Evolutionary conservation across 1,140 invertebrate genomes (phyloP).

Genomic region (Harpegnathos saltator): DNA sequence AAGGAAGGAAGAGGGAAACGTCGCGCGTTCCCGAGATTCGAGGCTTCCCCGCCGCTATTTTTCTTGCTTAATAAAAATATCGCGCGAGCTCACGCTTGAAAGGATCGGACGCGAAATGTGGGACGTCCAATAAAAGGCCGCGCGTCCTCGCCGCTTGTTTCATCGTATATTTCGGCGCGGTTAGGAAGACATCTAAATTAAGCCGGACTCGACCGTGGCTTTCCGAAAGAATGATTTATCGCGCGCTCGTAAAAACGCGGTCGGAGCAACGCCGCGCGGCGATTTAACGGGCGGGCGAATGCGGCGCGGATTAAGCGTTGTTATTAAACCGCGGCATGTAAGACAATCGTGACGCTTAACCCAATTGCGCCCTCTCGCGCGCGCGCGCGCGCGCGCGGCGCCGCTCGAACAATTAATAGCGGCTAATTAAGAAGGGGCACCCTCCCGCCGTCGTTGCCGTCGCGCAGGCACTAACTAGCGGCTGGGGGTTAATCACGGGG

Average conservation of each 20-base stretch:
- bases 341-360: slow-evolving; percentile 71
- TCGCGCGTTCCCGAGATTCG: too few species aligned
- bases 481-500: slow-evolving; percentile 59
- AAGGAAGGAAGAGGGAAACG: too few species aligned
- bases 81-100: neutral
- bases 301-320: slow-evolving; percentile 64
- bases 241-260: slow-evolving; percentile 4
- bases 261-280: neutral
- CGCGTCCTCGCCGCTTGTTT: neutral
- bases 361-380: slow-evolving; percentile 49
- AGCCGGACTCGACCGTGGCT: neutral
- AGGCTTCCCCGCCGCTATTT: neutral
- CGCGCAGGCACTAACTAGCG: slow-evolving; percentile 16
- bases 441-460: slow-evolving; percentile 12
- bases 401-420: slow-evolving; percentile 68
- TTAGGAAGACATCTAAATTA: slow-evolving; percentile 13
- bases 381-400: neutral
- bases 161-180: neutral
- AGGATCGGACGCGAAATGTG: neutral
- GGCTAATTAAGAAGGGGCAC: slow-evolving; percentile 68
- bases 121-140: neutral
- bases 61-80: slow-evolving; percentile 13
- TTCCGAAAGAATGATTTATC: slow-evolving; percentile 34
- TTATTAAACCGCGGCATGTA: slow-evolving; percentile 61
- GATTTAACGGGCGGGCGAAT: slow-evolving; percentile 14